phyloP scores from a whole-genome alignment of 2,888 invertebrate genomes.

The Cryptocephalus primarius region DNA sequence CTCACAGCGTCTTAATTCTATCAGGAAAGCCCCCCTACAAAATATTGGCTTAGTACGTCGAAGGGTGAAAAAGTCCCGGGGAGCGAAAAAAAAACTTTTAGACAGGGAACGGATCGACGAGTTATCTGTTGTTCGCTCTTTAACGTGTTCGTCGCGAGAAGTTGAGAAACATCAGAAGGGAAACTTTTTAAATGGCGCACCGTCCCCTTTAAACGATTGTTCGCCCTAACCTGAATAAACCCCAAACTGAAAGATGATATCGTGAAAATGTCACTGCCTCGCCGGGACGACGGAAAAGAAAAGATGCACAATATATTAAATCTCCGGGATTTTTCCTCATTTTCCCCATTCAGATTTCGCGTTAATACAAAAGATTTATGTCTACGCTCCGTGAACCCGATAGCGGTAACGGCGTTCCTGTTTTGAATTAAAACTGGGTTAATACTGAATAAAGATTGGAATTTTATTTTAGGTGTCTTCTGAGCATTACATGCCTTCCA shows the following conservation, averaged over 20 bases:
- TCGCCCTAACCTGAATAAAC: constrained; percentile 5
- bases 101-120: constrained; percentile 6
- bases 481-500: too few species aligned
- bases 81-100: constrained; percentile 10
- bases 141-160: constrained; percentile 13
- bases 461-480: too few species aligned
- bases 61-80: too few species aligned
- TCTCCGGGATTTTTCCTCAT: constrained; percentile 2
- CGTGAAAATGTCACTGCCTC: constrained; percentile 7
- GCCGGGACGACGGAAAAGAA: constrained; percentile 1
- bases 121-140: constrained; percentile 15
- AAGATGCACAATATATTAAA: constrained; percentile 4
- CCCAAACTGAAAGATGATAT: constrained; percentile 8
- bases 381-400: too few species aligned
- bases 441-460: too few species aligned
- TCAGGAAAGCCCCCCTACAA: too few species aligned
- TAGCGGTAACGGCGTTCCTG: too few species aligned
- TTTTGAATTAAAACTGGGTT: too few species aligned
- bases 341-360: constrained; percentile 2
- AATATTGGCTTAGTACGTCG: too few species aligned
- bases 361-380: neutral
- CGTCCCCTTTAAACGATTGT: constrained; percentile 7
- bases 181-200: constrained; percentile 14
- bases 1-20: too few species aligned
- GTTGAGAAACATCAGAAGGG: constrained; percentile 10